Conservation (phyloP, 2,888 invertebrate genomes). For the Erannis defoliaria region DNA sequence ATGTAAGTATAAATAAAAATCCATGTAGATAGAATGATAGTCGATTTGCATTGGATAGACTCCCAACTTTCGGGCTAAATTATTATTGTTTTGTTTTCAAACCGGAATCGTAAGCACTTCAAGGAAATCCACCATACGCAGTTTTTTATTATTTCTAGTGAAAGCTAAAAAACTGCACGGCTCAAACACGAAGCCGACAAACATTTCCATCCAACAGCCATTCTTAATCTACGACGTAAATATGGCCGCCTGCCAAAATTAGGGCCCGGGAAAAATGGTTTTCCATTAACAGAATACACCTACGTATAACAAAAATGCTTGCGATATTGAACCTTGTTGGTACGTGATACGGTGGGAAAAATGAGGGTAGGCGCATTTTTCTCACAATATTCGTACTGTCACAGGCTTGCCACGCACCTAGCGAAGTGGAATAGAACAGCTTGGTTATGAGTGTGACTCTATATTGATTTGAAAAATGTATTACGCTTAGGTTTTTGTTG, state of each 20-base stretch:
- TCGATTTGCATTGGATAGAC: too few relatives aligned
- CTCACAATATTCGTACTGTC: constrained; percentile 32
- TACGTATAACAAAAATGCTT: constrained; percentile 10
- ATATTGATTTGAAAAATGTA: constrained; percentile 23
- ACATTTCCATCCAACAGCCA: constrained; percentile 31
- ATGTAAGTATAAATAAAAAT: too few relatives aligned
- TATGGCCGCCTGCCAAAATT: constrained; percentile 47
- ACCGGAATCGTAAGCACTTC: too few relatives aligned
- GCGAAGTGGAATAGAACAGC: constrained; percentile 21
- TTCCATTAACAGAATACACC: constrained; percentile 44
- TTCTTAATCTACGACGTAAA: constrained; percentile 43
- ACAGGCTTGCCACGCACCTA: constrained; percentile 31
- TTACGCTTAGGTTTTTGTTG: not conserved
- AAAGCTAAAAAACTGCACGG: constrained; percentile 17
- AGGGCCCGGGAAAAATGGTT: constrained; percentile 45
- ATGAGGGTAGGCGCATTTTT: constrained; percentile 17
- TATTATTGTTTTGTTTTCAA: too few relatives aligned
- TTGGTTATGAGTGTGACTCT: constrained; percentile 20
- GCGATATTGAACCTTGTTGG: constrained; percentile 19
- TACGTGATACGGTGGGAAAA: constrained; percentile 9
- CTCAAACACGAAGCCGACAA: constrained; percentile 20
- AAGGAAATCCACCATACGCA: too few relatives aligned
- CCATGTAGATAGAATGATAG: too few relatives aligned
- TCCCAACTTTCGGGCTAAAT: too few relatives aligned
- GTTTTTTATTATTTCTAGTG: not conserved